Evolutionary conservation across 2,888 invertebrate species (phyloP), one percentile per base, ranked within the genome.

Genomic region (Thumatha senex): DNA sequence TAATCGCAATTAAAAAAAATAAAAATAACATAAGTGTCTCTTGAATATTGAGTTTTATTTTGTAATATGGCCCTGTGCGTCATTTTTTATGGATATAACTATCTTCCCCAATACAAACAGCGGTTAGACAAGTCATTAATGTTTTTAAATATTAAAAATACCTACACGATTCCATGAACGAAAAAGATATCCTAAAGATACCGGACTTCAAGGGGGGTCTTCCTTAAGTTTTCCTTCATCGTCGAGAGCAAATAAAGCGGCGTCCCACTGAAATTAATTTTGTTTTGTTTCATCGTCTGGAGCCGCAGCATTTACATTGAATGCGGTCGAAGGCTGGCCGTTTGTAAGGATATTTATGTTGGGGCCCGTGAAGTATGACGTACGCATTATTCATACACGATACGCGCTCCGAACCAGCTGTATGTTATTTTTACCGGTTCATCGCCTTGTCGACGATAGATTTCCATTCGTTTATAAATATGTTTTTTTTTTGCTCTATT

Each of bases 211-310:
- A 76, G 88, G 90, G 90, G 90, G 90, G 90, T 87, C 89, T 81
- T 79, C 76, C 73, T 74, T 76, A 72, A 74, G 79, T 80, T 83
- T 82, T 73, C 77, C 76, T 68, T 66, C 66, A 69, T 71, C 51
- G 71, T 67, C 71, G 61, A 75, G 78, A 86, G 84, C 84, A 87
- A 86, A 86, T 86, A 87, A 86, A 82, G 81, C 84, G 82, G 86
- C 80, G 81, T 80, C 81, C 80, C 83, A 88, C 82, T 81, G 82
- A 91, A 89, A 90, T 90, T 90, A 90, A 91, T 90, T 90, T 91
- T 62, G 85, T 90, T 90, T 90, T 90, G 90, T 90, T 90, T 90
- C 82, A 82, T 76, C 86, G 89, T 90, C 88, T 89, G 88, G 82
- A 81, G 83, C 78, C 82, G 78, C 67, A 68, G 82, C 86, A 91